A percentile compares a stretch with the other conserved stretches of the same genome.
Conservation (phyloP, 1,140 invertebrate genomes). For the Nebria ingens region DNA sequence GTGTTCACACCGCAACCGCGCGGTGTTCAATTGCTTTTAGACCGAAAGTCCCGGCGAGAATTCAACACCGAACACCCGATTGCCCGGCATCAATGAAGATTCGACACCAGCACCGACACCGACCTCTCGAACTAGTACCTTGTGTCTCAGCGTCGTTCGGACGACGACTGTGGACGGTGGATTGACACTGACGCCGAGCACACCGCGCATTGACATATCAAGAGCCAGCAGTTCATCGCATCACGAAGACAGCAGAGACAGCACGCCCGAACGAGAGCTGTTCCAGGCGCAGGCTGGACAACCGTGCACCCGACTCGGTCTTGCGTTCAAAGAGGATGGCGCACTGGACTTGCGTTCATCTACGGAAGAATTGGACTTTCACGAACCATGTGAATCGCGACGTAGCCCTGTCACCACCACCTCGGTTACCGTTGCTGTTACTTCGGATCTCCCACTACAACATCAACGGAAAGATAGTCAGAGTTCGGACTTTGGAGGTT, state of each 20-base stretch:
- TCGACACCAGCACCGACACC: slow-evolving; percentile 38
- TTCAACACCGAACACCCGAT: slow-evolving; percentile 34
- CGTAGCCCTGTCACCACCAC: slow-evolving; percentile 3
- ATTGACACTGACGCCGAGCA: slow-evolving; percentile 44
- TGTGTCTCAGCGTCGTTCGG: slow-evolving; percentile 29
- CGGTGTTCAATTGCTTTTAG: slow-evolving; percentile 32
- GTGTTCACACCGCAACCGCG: slow-evolving; percentile 13
- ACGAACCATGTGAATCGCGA: slow-evolving; percentile 45
- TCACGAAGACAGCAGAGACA: slow-evolving; percentile 69
- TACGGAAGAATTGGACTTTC: slow-evolving; percentile 72
- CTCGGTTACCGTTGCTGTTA: slow-evolving; percentile 16
- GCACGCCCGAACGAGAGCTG: slow-evolving; percentile 67
- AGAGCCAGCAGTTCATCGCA: slow-evolving; percentile 76
- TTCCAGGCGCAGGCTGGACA: slow-evolving; percentile 30
- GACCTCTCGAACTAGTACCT: slow-evolving; percentile 20
- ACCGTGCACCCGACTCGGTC: slow-evolving; percentile 26
- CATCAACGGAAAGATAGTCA: slow-evolving; percentile 67
- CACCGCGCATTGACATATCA: slow-evolving; percentile 78
- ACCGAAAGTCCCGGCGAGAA: slow-evolving; percentile 51
- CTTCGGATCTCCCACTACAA: slow-evolving; percentile 36
- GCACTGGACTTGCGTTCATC: slow-evolving; percentile 69
- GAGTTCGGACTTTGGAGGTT: slow-evolving; percentile 56
- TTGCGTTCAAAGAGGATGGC: slow-evolving; percentile 66
- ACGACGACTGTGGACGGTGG: slow-evolving; percentile 29
- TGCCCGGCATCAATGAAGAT: slow-evolving; percentile 61